Evolutionary conservation across 2,888 invertebrate genomes (phyloP).

Genomic region (Xestia ashworthii): DNA sequence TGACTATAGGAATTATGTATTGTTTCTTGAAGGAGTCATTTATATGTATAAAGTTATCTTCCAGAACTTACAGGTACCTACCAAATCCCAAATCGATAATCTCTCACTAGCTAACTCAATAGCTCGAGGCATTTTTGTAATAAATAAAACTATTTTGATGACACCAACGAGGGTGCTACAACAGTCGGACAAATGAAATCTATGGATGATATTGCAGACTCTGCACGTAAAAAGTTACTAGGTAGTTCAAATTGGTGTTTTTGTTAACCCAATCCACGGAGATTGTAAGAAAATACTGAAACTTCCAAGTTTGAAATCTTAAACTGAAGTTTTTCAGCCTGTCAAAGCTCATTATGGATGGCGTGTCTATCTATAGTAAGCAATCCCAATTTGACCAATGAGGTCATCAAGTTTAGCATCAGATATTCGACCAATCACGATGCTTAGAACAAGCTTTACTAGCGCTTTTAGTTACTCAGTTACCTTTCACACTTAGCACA

Average conservation of each 20-base stretch:
- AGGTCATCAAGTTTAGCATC: background rate
- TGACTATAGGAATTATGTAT: background rate
- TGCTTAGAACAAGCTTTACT: background rate
- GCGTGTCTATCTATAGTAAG: background rate
- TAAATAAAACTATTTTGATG: background rate
- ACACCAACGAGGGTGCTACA: background rate
- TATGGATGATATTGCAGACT: background rate
- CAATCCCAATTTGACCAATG: constrained; percentile 3
- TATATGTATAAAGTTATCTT: background rate
- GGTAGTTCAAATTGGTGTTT: background rate
- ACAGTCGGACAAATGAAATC: background rate
- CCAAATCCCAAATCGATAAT: background rate
- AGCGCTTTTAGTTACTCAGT: background rate
- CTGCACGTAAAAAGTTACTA: background rate
- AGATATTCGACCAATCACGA: background rate
- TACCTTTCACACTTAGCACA: constrained; percentile 12
- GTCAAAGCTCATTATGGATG: background rate
- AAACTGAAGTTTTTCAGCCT: background rate
- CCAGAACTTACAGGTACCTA: background rate
- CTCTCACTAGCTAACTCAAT: too few species aligned
- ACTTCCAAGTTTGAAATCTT: background rate
- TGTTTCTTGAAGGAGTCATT: background rate
- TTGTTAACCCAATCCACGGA: background rate
- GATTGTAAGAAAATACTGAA: constrained; percentile 4
- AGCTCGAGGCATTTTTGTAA: background rate